A percentile compares a stretch with the other conserved stretches of the same genome.
phyloP scores from a whole-genome alignment of 2,113 vertebrate species.

The Ramphastos sulfuratus region DNA sequence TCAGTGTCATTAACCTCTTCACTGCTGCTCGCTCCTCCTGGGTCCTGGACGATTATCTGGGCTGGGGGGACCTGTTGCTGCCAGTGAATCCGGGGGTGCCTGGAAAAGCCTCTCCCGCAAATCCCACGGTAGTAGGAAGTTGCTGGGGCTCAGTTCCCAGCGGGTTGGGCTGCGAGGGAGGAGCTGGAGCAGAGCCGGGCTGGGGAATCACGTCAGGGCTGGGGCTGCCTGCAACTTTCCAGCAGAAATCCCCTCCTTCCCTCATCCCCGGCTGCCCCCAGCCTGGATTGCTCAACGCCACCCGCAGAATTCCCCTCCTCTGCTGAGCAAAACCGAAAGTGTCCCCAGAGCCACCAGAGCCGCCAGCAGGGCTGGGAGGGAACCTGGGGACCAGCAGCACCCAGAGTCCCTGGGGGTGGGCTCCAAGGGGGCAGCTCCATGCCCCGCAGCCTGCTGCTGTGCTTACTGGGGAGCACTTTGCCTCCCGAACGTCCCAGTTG shows the following conservation, averaged over 20 bases:
- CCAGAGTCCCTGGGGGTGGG: neutral
- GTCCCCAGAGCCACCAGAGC: neutral
- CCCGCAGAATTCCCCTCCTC: slow-evolving; percentile 44
- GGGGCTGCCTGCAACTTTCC: slow-evolving; percentile 65
- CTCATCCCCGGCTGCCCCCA: neutral
- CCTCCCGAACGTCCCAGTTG: accelerated
- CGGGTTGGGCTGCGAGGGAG: accelerated
- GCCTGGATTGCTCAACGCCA: neutral
- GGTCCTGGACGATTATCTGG: neutral
- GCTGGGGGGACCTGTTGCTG: accelerated
- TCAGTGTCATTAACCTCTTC: neutral
- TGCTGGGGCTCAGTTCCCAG: neutral
- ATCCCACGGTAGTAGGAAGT: accelerated
- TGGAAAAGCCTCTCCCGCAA: neutral
- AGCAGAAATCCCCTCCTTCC: slow-evolving; percentile 55
- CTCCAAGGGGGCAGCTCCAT: neutral
- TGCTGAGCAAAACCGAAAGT: slow-evolving; percentile 38
- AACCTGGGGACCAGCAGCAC: neutral
- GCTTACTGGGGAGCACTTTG: neutral
- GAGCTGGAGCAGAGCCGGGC: neutral
- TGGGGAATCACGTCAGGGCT: neutral
- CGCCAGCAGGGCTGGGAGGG: neutral
- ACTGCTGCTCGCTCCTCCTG: neutral
- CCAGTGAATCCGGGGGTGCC: accelerated
- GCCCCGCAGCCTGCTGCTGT: neutral